Percentiles rank a stretch among this genome's conserved stretches.
These are phyloP conservation scores for Calycopis cecrops DNA, from an alignment of 1,140 invertebrate genomes.

Conservation along the genomic window DNA sequence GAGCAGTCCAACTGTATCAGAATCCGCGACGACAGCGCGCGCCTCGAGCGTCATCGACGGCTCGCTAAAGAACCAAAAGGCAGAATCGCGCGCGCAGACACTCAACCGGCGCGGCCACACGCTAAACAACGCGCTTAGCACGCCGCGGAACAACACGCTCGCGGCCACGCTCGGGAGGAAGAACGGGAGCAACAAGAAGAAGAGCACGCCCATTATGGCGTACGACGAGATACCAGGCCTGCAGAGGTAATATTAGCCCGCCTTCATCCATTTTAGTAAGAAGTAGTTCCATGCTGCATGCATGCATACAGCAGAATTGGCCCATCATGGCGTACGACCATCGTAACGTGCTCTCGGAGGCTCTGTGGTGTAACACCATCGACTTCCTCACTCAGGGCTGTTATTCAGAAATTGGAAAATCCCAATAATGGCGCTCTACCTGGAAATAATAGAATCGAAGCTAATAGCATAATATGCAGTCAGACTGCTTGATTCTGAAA, in stretches of 20 bases:
- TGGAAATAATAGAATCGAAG: too few species aligned
- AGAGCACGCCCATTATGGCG: slow-evolving; percentile 69
- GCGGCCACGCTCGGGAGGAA: slow-evolving; percentile 60
- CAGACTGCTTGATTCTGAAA: too few species aligned
- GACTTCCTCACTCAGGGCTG: too few species aligned
- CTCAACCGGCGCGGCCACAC: slow-evolving; percentile 54
- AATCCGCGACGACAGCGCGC: slow-evolving; percentile 86
- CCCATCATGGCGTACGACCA: too few species aligned
- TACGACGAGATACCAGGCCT: slow-evolving; percentile 78
- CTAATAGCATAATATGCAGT: not conserved
- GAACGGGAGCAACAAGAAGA: slow-evolving; percentile 66
- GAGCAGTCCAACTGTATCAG: slow-evolving; percentile 86
- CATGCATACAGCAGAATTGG: too few species aligned
- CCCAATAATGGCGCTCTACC: too few species aligned
- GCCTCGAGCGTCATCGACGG: slow-evolving; percentile 81
- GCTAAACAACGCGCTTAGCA: slow-evolving; percentile 73
- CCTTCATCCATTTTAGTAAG: too few species aligned
- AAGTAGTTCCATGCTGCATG: too few species aligned
- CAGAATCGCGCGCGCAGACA: slow-evolving; percentile 60
- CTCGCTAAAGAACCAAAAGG: slow-evolving; percentile 66
- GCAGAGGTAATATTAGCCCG: slow-evolving; percentile 63
- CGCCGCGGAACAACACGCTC: slow-evolving; percentile 68
- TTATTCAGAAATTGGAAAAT: too few species aligned
- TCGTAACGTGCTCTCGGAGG: too few species aligned
- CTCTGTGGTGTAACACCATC: too few species aligned